phyloP scores from a whole-genome alignment of 2,113 vertebrate species.

The Todiramphus saurophagus region DNA sequence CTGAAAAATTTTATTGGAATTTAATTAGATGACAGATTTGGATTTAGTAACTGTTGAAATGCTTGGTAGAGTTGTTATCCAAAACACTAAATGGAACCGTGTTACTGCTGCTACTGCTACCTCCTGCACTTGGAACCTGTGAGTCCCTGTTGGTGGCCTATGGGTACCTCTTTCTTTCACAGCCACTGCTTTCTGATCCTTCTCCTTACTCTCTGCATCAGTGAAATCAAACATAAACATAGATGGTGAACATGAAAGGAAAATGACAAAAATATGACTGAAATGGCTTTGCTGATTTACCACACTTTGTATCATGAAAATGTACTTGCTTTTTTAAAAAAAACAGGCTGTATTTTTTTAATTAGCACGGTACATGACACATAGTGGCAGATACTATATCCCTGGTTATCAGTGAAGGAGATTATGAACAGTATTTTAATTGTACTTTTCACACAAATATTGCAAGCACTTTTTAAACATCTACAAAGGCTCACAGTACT shows the following conservation, averaged over 20 bases:
- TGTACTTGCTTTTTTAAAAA: not conserved
- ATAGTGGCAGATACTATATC: not conserved
- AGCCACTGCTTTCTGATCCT: not conserved
- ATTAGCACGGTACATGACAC: not conserved
- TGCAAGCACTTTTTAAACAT: not conserved
- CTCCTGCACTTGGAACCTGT: not conserved
- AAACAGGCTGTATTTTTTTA: not conserved
- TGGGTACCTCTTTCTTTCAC: not conserved
- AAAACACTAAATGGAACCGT: not conserved
- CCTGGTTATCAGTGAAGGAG: not conserved
- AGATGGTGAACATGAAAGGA: not conserved
- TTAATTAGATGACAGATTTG: not conserved
- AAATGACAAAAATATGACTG: not conserved
- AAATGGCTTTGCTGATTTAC: not conserved
- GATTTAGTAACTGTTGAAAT: not conserved
- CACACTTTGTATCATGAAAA: not conserved
- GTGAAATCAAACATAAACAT: not conserved
- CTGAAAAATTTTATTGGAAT: not conserved
- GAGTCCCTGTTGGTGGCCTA: not conserved
- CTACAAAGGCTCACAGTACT: not conserved
- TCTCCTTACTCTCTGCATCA: not conserved
- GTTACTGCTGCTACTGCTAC: not conserved
- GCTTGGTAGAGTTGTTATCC: not conserved
- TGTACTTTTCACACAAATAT: not conserved
- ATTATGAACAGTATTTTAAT: not conserved